Base-by-base conservation (phyloP, 2,888 invertebrate species). In the Boloria selene region DNA sequence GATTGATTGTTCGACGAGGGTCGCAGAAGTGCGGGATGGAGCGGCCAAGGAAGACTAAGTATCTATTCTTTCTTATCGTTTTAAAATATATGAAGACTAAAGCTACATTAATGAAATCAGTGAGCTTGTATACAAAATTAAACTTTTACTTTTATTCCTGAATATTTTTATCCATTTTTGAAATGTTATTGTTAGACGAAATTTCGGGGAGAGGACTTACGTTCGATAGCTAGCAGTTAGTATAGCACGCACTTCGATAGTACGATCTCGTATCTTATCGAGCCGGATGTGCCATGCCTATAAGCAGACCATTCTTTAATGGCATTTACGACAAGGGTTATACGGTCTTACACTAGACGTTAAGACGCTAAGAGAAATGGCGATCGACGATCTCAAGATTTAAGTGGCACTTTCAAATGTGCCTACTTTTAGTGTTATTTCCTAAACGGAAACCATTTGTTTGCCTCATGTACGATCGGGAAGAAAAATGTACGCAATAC, bases 371-470 rank as follows among this genome's bases (percentile, higher is more conserved):
- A 88, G 88, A 90, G 84, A 87, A 88, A 90, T 88, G 83, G 87
- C 90, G 82, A 90, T 90, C 84, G 89, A 85, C 84, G 84, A 89
- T 85, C 88, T 85, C 84, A 88, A 90, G 90, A 90, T 90, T 90
- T 90, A 90, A 89, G 87, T 87, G 89, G 87, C 88, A 90, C 85
- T 90, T 88, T 87, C 88, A 87, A 90, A 90, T 87, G 88, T 85
- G 90, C 90, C 88, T 90, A 90, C 90, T 90, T 89, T 90, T 88
- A 90, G 88, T 88, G 87, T 90, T 90, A 90, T 90, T 88, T 88
- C 88, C 88, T 88, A 87, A 88, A 86, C 89, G 90, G 88, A 89
- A 89, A 81, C 87, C 86, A 89, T 90, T 91, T 89, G 87, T 90
- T 89, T 86, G 85, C 82, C 83, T 84, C 86, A 81, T 85, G 84